phyloP scores from a whole-genome alignment of 1,140 invertebrate species.

The Alviniconcha marisindica region DNA sequence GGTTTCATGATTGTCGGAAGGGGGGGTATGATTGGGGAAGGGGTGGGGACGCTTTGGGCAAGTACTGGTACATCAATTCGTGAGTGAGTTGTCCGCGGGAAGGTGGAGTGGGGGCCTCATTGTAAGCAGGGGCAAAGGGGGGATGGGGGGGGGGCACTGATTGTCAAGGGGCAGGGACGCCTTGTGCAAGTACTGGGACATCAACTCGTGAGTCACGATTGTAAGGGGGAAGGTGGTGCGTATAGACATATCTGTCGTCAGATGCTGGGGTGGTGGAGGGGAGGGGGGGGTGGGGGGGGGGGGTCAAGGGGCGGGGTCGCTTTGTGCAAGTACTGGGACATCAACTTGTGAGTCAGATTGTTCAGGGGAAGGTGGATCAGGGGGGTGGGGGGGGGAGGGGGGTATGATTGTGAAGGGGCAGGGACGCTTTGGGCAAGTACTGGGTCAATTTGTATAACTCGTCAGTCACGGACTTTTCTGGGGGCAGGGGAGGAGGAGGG shows the following conservation, averaged over 20 bases:
- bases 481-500: neutral
- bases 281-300: slow-evolving; percentile 46
- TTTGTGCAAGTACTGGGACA: slow-evolving; percentile 69
- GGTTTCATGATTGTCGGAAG: too few relatives aligned
- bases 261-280: slow-evolving; percentile 65
- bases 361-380: neutral
- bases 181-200: slow-evolving; percentile 69
- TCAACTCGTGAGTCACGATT: slow-evolving; percentile 51
- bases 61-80: slow-evolving; percentile 69
- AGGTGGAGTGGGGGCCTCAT: too few relatives aligned
- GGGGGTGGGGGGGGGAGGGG: too few relatives aligned
- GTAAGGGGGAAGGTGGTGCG: slow-evolving; percentile 65
- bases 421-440: slow-evolving; percentile 70
- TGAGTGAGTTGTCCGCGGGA: too few relatives aligned
- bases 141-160: slow-evolving; percentile 54
- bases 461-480: slow-evolving; percentile 54
- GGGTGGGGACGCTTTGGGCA: slow-evolving; percentile 68
- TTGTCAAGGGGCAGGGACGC: slow-evolving; percentile 70
- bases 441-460: slow-evolving; percentile 64
- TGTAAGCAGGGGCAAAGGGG: too few relatives aligned
- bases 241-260: slow-evolving; percentile 53
- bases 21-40: too few relatives aligned
- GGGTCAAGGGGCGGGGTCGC: slow-evolving; percentile 67
- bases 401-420: slow-evolving; percentile 47
- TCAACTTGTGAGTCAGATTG: slow-evolving; percentile 58